Conservation (phyloP, 2,113 vertebrate species). For the Poeciliopsis retropinna region DNA sequence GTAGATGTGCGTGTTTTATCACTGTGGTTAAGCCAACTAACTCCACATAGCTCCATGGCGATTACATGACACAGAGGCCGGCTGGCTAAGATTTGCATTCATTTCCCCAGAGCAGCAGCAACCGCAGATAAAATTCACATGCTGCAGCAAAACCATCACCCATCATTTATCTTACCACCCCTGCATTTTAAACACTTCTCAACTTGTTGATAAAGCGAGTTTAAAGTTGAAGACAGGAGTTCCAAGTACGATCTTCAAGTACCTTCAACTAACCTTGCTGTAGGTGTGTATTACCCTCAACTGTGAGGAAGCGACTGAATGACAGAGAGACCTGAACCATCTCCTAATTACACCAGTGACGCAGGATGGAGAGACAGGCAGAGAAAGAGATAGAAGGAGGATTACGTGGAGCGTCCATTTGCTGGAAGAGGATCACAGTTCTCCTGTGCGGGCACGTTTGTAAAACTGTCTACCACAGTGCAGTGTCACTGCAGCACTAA, state of each 20-base stretch:
- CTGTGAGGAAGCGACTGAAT: slow-evolving; percentile 48
- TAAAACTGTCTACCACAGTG: slow-evolving; percentile 54
- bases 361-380: slow-evolving; percentile 50
- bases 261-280: slow-evolving; percentile 15
- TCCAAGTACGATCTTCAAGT: not conserved
- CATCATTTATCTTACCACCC: slow-evolving; percentile 26
- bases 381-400: slow-evolving; percentile 57
- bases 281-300: slow-evolving; percentile 62
- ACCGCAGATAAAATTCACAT: slow-evolving; percentile 46
- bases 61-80: slow-evolving; percentile 38
- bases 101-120: slow-evolving; percentile 55
- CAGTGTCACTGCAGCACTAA: slow-evolving; percentile 76
- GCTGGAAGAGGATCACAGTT: slow-evolving; percentile 68
- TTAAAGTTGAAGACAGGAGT: slow-evolving; percentile 23
- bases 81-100: slow-evolving; percentile 56
- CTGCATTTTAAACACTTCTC: not conserved
- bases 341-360: slow-evolving; percentile 68
- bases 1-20: slow-evolving; percentile 14
- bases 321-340: slow-evolving; percentile 64
- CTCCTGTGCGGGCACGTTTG: slow-evolving; percentile 52
- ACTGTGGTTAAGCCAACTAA: slow-evolving; percentile 30
- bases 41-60: slow-evolving; percentile 20
- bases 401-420: slow-evolving; percentile 72
- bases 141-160: slow-evolving; percentile 48
- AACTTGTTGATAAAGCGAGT: slow-evolving; percentile 25